Evolutionary conservation across 1,140 invertebrate species (phyloP), one percentile per base, ranked within the genome.

Genomic region (Penaeus japonicus): DNA sequence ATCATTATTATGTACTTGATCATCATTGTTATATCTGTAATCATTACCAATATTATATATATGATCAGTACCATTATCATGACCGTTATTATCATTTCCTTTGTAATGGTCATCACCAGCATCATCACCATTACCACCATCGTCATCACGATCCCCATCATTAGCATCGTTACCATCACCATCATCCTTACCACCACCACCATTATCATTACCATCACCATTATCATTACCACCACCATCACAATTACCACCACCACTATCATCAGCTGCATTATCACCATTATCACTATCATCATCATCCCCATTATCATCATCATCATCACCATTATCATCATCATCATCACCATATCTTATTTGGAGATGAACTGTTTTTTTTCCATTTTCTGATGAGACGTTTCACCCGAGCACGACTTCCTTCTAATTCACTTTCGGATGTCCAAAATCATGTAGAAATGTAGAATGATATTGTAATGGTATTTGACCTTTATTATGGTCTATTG

Each of bases 351-450:
- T 70, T 70, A 70, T 70, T 17, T 59, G 15, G n/a, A 59, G 15
- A 59, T 59, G 15, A 59, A 1, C 15, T 47, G 5, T 12, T 47
- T 1, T 47, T 47, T 7, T 47, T 15, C 35, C 35, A 2, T 39
- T 39, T 3, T 4, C 39, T 4, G 4, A 7, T 3, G 4, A 0
- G 4, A 0, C 4, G 0, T 4, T 10, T 10, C 4, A 1, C 12
- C 39, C 39, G 4, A 1, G 12, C 39, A 7, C 39, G 4, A 0
- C 39, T 10, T 39, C 0, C 39, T 4, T 10, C 39, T 3, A n/a
- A n/a, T n/a, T n/a, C n/a, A n/a, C n/a, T n/a, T n/a, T n/a, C n/a
- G n/a, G n/a, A n/a, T n/a, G n/a, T n/a, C n/a, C n/a, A n/a, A n/a
- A n/a, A n/a, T n/a, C n/a, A n/a, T n/a, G n/a, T n/a, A n/a, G n/a